Conservation (phyloP, 2,888 invertebrate genomes). For the Acleris emargana region DNA sequence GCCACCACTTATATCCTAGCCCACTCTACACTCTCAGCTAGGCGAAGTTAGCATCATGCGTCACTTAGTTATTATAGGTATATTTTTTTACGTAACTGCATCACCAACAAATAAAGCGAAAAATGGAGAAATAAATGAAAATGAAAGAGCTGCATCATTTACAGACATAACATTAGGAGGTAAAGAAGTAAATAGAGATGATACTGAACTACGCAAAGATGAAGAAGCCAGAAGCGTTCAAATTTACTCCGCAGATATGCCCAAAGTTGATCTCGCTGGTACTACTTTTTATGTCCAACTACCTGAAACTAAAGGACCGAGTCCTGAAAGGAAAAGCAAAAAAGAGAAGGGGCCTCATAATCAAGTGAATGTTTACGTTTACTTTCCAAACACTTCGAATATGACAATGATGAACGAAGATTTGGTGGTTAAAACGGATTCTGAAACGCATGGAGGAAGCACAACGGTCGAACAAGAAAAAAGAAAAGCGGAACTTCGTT, state of each 20-base stretch:
- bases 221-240: not conserved
- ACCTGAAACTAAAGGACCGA: not conserved
- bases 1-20: too few relatives aligned
- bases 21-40: too few relatives aligned
- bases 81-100: too few relatives aligned
- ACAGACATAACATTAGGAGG: not conserved
- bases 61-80: too few relatives aligned
- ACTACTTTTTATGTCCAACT: not conserved
- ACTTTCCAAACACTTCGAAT: not conserved
- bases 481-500: not conserved
- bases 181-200: not conserved
- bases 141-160: not conserved
- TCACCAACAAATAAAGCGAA: too few relatives aligned
- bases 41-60: too few relatives aligned
- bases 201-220: not conserved
- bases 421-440: not conserved
- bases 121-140: too few relatives aligned
- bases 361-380: constrained; percentile 11
- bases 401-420: not conserved
- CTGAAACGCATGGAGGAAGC: constrained; percentile 4
- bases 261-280: not conserved
- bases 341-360: constrained; percentile 5
- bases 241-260: not conserved
- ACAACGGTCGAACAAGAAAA: not conserved
- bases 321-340: not conserved